phyloP scores from a whole-genome alignment of 2,888 invertebrate genomes.

The Serrognathus titanus region DNA sequence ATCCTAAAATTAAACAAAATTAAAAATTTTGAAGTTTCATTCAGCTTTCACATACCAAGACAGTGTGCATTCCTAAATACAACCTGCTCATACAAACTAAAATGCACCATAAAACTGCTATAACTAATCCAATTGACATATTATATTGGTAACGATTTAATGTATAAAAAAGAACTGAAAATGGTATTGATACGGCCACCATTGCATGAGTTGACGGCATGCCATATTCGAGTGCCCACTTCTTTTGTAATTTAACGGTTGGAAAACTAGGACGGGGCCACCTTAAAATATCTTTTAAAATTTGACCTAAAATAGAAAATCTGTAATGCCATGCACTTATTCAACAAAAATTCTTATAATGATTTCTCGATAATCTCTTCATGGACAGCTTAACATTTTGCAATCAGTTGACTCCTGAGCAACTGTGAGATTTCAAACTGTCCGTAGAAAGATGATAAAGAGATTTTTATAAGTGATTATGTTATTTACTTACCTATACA shows the following conservation, averaged over 20 bases:
- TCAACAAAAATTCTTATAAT: no score
- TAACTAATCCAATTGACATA: conserved; percentile 54
- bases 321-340: background rate
- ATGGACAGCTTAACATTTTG: no score
- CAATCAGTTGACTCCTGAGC: no score
- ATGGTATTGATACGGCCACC: conserved; percentile 85
- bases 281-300: conserved; percentile 80
- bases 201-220: conserved; percentile 96
- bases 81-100: conserved; percentile 81
- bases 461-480: conserved; percentile 1
- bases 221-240: conserved; percentile 90
- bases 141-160: conserved; percentile 76
- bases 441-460: background rate
- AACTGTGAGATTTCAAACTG: no score
- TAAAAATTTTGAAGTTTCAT: background rate
- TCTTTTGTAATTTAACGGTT: conserved; percentile 76
- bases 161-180: conserved; percentile 77
- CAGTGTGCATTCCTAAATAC: conserved; percentile 92
- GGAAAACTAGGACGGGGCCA: conserved; percentile 87
- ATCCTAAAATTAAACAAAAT: conserved; percentile 56
- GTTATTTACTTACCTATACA: conserved; percentile 65
- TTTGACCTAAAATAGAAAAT: conserved; percentile 63
- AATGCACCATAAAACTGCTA: conserved; percentile 66
- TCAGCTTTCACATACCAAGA: conserved; percentile 61
- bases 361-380: no score